These are phyloP conservation scores for Tinamus major DNA, from an alignment of 2,797 vertebrate species.

Conservation along the genomic window DNA sequence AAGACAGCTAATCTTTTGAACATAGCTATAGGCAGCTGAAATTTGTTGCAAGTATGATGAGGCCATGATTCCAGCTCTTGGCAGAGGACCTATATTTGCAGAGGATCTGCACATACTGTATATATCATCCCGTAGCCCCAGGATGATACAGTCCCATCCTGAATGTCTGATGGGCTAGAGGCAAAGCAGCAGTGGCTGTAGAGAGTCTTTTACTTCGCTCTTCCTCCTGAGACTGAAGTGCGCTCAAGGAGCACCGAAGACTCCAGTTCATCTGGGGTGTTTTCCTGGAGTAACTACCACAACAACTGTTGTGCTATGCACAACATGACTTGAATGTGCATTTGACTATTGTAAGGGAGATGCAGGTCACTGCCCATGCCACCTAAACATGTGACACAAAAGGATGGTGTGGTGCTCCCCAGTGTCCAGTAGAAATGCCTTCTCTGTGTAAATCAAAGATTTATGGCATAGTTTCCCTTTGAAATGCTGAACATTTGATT, in stretches of 20 bases:
- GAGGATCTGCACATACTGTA: background rate
- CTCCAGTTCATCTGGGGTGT: background rate
- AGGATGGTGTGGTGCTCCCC: background rate
- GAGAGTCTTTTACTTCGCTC: background rate
- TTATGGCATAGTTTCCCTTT: background rate
- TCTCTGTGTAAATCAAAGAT: background rate
- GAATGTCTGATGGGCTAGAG: background rate
- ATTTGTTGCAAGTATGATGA: background rate
- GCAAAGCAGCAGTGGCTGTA: background rate
- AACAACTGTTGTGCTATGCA: too few relatives aligned
- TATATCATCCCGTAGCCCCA: background rate
- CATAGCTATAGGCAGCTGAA: background rate
- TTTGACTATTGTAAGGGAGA: background rate
- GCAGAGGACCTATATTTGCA: background rate
- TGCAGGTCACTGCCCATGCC: background rate
- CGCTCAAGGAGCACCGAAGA: background rate
- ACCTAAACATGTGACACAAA: background rate
- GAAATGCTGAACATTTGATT: background rate
- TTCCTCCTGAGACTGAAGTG: background rate
- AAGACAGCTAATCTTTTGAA: background rate
- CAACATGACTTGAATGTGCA: background rate
- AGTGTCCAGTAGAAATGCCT: background rate
- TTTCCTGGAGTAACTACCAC: background rate
- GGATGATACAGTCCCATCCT: background rate
- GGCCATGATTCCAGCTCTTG: background rate